phyloP scores from a whole-genome alignment of 2,113 vertebrate genomes.

The Hyla sarda region DNA sequence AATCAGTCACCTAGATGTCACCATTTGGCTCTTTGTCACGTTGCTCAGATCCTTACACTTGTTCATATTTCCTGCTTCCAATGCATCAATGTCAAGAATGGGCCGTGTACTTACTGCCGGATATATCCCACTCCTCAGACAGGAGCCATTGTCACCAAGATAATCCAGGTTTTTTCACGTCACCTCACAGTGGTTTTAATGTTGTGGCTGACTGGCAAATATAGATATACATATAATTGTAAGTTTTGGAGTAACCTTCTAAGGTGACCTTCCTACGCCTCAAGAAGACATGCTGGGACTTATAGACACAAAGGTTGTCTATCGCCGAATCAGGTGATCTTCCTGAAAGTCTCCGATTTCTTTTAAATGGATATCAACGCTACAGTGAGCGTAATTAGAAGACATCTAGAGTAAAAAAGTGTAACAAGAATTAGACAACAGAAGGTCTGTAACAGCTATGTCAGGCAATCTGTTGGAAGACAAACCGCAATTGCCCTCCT shows the following conservation, averaged over 20 bases:
- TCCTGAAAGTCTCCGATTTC: not conserved
- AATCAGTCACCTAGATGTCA: no score
- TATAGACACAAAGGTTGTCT: not conserved
- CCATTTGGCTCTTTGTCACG: no score
- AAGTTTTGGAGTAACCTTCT: not conserved
- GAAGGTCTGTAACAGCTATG: conserved; percentile 53
- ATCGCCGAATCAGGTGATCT: not conserved
- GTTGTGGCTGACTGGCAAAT: not conserved
- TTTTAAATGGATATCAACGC: conserved; percentile 25
- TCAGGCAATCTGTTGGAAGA: conserved; percentile 55
- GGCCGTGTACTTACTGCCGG: no score
- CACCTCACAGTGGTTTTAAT: no score
- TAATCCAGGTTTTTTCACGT: no score
- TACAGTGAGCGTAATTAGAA: conserved; percentile 49
- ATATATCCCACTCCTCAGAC: no score
- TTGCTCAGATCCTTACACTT: no score
- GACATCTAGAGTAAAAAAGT: conserved; percentile 49
- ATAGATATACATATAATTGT: not conserved
- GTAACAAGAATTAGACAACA: conserved; percentile 52
- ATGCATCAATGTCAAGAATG: no score
- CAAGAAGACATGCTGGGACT: not conserved
- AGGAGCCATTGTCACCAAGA: no score
- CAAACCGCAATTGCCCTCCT: conserved; percentile 50
- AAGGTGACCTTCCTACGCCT: not conserved
- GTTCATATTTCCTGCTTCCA: no score